A percentile compares a stretch with the other conserved stretches of the same genome.
Evolutionary conservation across 1,140 invertebrate species (phyloP).

Genomic region (Colletes gigas): DNA sequence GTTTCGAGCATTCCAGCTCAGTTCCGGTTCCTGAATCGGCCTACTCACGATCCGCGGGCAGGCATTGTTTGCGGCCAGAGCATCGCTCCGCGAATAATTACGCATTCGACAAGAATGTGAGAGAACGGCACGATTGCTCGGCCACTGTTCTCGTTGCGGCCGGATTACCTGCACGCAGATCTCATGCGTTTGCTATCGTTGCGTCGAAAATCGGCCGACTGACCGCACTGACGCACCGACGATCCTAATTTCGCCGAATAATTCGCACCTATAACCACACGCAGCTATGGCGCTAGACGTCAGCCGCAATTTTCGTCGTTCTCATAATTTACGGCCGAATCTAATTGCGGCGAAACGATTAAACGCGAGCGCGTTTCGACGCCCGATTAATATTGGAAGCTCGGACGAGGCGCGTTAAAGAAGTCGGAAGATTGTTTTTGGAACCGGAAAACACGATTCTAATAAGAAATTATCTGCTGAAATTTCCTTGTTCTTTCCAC

Average conservation of each 20-base stretch:
- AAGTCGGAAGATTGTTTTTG: not conserved
- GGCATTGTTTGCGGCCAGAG: conserved; percentile 17
- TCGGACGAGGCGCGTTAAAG: not conserved
- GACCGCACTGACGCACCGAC: conserved; percentile 25
- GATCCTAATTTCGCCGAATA: conserved; percentile 38
- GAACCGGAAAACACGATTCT: no score
- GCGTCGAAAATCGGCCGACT: conserved; percentile 24
- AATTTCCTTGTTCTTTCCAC: no score
- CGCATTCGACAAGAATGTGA: conserved; percentile 25
- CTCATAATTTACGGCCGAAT: conserved; percentile 12
- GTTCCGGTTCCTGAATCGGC: conserved; percentile 1
- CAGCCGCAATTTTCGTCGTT: conserved; percentile 22
- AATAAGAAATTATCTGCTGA: no score
- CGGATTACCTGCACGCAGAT: conserved; percentile 27
- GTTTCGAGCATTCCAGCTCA: not conserved
- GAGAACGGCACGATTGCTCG: conserved; percentile 27
- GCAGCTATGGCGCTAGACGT: conserved; percentile 7
- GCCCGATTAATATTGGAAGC: not conserved
- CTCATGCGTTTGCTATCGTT: conserved; percentile 37
- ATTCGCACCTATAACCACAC: conserved; percentile 32
- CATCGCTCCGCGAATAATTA: conserved; percentile 30
- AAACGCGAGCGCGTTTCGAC: not conserved
- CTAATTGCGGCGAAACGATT: conserved; percentile 8
- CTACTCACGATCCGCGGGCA: not conserved
- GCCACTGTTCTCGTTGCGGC: conserved; percentile 17